Conservation (phyloP, 2,888 invertebrate species). For the Schizaphis graminum region DNA sequence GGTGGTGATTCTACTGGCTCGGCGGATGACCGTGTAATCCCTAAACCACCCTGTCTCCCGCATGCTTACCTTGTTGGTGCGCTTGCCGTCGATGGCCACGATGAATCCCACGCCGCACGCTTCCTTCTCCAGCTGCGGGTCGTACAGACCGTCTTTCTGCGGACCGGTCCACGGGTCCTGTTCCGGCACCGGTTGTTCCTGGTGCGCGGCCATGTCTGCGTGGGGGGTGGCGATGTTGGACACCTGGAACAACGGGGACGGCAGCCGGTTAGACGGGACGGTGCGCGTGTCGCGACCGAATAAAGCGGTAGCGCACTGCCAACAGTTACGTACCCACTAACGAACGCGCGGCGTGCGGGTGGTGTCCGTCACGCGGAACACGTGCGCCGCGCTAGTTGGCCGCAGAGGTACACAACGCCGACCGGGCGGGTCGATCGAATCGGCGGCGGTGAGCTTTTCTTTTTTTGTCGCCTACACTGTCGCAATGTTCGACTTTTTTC, state of each 20-base stretch:
- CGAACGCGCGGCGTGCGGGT: slow-evolving; percentile 11
- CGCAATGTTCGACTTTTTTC: not conserved
- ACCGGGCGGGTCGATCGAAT: not conserved
- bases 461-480: not conserved
- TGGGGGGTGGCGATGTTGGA: not conserved
- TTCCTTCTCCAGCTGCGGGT: slow-evolving; percentile 94
- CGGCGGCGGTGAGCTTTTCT: not conserved
- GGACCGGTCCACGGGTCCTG: slow-evolving; percentile 77
- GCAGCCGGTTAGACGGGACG: not conserved
- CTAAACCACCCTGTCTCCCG: not conserved
- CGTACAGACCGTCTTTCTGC: slow-evolving; percentile 94
- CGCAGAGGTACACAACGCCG: not conserved
- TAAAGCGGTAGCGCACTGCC: not conserved
- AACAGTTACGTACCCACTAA: not conserved
- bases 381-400: not conserved
- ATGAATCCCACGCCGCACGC: slow-evolving; percentile 99
- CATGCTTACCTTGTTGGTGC: slow-evolving; percentile 85
- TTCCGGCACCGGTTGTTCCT: not conserved
- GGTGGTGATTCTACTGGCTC: not conserved
- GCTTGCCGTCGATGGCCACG: slow-evolving; percentile 95
- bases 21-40: not conserved
- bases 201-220: slow-evolving; percentile 33
- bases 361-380: not conserved
- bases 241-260: slow-evolving; percentile 19
- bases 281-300: not conserved